These are phyloP conservation scores for Microctonus aethiopoides DNA, from an alignment of 2,888 invertebrate species.

Conservation along the genomic window DNA sequence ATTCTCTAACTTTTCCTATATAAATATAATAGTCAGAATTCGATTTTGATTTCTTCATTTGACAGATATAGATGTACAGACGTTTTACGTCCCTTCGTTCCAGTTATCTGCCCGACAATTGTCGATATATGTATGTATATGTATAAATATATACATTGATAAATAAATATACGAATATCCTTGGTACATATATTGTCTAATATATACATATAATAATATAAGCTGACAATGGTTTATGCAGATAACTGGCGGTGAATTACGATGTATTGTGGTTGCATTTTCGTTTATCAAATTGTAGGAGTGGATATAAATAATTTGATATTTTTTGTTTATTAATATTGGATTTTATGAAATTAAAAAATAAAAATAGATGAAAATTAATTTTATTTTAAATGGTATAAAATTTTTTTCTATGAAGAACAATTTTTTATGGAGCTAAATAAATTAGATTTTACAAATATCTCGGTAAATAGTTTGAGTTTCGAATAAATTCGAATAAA, in stretches of 20 bases:
- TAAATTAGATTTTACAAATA: no score
- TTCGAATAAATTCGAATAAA: no score
- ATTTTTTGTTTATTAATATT: background rate
- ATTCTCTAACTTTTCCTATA: no score
- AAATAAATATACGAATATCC: no score
- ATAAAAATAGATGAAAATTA: background rate
- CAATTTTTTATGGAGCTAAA: no score
- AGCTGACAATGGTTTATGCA: background rate
- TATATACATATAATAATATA: background rate
- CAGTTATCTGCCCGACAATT: background rate
- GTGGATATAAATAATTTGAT: background rate
- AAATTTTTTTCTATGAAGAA: background rate
- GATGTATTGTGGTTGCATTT: background rate
- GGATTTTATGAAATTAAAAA: no score
- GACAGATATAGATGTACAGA: slow-evolving; percentile 12
- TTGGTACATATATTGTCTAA: no score
- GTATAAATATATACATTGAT: background rate
- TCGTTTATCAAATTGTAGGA: background rate
- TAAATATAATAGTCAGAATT: no score
- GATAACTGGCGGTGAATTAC: background rate
- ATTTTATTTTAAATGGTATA: background rate
- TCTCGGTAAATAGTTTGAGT: no score
- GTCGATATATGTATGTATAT: background rate
- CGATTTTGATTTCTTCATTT: slow-evolving; percentile 59
- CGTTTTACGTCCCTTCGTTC: slow-evolving; percentile 47